phyloP scores from a whole-genome alignment of 2,113 vertebrate genomes.

The Gobio gobio region DNA sequence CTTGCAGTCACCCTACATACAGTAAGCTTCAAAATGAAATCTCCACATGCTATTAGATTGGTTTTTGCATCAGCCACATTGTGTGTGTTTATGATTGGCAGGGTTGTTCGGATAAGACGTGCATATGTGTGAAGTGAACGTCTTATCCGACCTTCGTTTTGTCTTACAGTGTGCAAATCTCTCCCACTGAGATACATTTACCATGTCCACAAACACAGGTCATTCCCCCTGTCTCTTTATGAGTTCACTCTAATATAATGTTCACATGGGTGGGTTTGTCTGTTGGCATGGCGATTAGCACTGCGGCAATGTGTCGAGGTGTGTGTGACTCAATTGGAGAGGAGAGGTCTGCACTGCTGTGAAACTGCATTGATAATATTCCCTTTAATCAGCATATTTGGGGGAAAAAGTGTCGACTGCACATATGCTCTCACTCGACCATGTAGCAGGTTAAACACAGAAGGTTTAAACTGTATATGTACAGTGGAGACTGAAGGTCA shows the following conservation, averaged over 20 bases:
- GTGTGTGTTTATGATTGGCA: background rate
- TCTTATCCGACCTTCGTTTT: background rate
- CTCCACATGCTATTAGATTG: background rate
- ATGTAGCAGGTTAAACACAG: background rate
- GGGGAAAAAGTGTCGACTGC: slow-evolving; percentile 10
- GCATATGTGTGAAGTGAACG: background rate
- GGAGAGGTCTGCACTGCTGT: slow-evolving; percentile 17
- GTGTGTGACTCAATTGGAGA: background rate
- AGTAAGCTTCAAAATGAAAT: background rate
- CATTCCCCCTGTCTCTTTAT: background rate
- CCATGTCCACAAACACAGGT: background rate
- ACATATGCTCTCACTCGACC: background rate
- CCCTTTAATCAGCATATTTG: slow-evolving; percentile 22
- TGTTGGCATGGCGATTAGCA: slow-evolving; percentile 31
- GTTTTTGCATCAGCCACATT: background rate
- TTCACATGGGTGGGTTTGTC: slow-evolving; percentile 19
- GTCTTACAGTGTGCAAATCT: background rate
- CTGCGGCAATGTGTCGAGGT: slow-evolving; percentile 40
- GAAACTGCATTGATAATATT: slow-evolving; percentile 20
- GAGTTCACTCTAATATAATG: background rate
- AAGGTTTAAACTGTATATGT: background rate
- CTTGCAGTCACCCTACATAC: background rate
- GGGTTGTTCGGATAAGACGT: background rate
- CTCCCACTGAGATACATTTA: background rate
- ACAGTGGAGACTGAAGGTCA: background rate